phyloP scores from a whole-genome alignment of 2,797 vertebrate genomes.

The Glyptemys insculpta region DNA sequence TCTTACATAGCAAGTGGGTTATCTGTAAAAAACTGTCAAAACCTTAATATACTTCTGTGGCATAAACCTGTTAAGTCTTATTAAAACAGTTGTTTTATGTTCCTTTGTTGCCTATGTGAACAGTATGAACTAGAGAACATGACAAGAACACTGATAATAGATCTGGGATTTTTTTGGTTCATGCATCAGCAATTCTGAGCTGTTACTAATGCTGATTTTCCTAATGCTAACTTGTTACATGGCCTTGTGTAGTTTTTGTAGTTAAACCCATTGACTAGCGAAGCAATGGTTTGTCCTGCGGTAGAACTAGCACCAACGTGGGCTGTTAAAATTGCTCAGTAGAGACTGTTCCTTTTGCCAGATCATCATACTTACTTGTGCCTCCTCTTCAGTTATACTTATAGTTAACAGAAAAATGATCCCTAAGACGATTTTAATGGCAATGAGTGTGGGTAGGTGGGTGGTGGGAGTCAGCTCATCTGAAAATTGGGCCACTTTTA shows the following conservation, averaged over 20 bases:
- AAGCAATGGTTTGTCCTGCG: accelerated
- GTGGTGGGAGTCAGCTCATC: neutral
- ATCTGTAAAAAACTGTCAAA: neutral
- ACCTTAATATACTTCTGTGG: neutral
- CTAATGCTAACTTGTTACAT: neutral
- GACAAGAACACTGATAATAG: neutral
- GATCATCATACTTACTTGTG: neutral
- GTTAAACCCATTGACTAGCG: neutral
- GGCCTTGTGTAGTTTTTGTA: neutral
- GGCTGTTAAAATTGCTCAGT: neutral
- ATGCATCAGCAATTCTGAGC: accelerated
- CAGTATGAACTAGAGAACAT: accelerated
- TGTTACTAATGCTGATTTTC: neutral
- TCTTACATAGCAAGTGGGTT: neutral
- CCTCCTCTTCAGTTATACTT: neutral
- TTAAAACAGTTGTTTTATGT: accelerated
- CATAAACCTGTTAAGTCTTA: neutral
- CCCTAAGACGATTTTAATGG: neutral
- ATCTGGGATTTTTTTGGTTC: neutral
- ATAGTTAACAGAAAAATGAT: neutral
- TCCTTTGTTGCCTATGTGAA: neutral
- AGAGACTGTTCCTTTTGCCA: neutral
- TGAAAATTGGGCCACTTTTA: accelerated
- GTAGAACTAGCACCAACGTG: neutral
- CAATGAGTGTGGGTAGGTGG: neutral